These are phyloP conservation scores for Stercorarius parasiticus DNA, from an alignment of 2,113 vertebrate genomes.

Conservation along the genomic window DNA sequence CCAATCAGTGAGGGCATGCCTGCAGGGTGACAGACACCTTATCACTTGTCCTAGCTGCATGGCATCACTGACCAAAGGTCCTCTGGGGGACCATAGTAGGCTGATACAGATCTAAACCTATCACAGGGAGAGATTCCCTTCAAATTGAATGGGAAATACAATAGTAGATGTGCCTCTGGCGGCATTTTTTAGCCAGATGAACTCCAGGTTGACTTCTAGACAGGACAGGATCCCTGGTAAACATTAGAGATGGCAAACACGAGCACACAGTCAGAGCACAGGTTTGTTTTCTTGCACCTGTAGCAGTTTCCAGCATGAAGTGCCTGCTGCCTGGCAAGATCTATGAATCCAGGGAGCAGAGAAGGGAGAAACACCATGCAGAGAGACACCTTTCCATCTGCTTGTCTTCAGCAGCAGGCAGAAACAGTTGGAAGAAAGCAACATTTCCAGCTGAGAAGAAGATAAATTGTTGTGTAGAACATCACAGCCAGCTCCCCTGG, in stretches of 20 bases:
- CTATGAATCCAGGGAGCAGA: background rate
- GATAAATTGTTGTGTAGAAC: background rate
- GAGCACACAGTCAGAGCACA: background rate
- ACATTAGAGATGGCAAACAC: background rate
- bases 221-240: background rate
- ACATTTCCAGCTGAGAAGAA: background rate
- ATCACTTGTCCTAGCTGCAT: background rate
- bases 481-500: background rate
- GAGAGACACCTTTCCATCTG: background rate
- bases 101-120: background rate
- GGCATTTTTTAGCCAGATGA: background rate
- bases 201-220: background rate
- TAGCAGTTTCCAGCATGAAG: background rate
- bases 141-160: background rate
- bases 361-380: background rate
- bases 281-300: background rate
- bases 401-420: background rate
- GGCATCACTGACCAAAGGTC: background rate
- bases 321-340: background rate
- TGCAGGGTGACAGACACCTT: background rate
- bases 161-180: background rate
- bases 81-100: no score
- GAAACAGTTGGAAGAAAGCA: background rate
- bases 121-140: background rate
- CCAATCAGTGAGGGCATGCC: background rate